Conservation (phyloP, 2,113 vertebrate species). For the Porphyrio hochstetteri region DNA sequence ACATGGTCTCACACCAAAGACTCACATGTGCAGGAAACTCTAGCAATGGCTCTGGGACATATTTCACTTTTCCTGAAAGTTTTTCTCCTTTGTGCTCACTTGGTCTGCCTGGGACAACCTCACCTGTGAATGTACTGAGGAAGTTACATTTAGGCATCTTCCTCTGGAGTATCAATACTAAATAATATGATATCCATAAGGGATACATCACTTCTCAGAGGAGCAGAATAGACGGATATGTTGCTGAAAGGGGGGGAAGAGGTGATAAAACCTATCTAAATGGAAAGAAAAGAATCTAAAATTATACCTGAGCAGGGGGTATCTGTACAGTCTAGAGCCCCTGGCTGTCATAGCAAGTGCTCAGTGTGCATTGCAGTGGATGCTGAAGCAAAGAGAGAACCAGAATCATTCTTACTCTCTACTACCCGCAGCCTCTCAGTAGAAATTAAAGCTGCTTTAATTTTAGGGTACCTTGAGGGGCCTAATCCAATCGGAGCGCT, state of each 20-base stretch:
- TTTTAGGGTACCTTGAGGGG: neutral
- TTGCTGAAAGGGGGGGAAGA: neutral
- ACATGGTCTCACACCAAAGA: neutral
- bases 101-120: neutral
- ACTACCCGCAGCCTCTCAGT: neutral
- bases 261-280: neutral
- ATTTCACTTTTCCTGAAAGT: neutral
- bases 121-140: neutral
- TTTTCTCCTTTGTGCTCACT: neutral
- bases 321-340: neutral
- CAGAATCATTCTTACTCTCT: neutral
- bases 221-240: fast-evolving
- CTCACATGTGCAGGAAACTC: neutral
- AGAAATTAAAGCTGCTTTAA: neutral
- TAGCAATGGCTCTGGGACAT: neutral
- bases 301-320: neutral
- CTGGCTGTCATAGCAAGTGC: neutral
- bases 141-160: neutral
- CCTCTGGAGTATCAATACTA: neutral
- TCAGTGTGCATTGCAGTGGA: neutral
- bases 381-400: neutral
- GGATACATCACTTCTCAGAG: neutral
- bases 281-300: neutral
- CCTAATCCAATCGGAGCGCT: neutral
- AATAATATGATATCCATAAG: neutral